phyloP scores from a whole-genome alignment of 2,113 vertebrate genomes.

The Ardeotis arabs region DNA sequence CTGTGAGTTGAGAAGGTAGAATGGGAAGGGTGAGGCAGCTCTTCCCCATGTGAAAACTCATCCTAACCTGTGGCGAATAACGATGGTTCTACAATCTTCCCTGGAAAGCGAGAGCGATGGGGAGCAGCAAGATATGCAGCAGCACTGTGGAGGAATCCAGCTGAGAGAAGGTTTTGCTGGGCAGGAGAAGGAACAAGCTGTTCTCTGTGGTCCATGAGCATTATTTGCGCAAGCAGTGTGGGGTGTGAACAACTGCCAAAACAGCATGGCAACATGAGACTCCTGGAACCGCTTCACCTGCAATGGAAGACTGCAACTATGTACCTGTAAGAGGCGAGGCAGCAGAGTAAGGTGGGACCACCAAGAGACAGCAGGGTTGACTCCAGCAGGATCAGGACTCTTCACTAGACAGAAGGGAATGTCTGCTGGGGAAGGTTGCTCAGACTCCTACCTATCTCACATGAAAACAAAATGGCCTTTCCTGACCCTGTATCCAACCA shows the following conservation, averaged over 20 bases:
- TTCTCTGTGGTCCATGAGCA: background rate
- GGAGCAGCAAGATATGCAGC: background rate
- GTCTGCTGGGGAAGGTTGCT: background rate
- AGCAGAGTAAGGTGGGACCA: background rate
- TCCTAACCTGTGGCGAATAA: background rate
- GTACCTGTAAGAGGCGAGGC: background rate
- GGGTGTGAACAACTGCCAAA: background rate
- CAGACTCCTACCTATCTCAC: background rate
- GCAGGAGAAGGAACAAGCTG: background rate
- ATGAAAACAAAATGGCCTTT: background rate
- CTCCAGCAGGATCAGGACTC: accelerated
- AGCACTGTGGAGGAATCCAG: background rate
- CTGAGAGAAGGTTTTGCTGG: background rate
- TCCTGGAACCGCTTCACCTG: background rate
- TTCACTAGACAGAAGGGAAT: background rate
- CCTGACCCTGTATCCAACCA: background rate
- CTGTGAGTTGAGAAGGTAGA: background rate
- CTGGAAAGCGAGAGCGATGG: accelerated
- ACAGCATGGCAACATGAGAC: background rate
- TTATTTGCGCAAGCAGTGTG: background rate
- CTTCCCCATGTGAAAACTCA: background rate
- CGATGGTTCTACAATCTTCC: background rate
- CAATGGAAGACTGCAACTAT: background rate
- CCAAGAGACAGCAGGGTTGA: background rate
- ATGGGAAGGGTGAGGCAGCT: background rate